Evolutionary conservation across 92 coral and sea anemone species (phyloP).

Genomic region (Bergia sp.): DNA sequence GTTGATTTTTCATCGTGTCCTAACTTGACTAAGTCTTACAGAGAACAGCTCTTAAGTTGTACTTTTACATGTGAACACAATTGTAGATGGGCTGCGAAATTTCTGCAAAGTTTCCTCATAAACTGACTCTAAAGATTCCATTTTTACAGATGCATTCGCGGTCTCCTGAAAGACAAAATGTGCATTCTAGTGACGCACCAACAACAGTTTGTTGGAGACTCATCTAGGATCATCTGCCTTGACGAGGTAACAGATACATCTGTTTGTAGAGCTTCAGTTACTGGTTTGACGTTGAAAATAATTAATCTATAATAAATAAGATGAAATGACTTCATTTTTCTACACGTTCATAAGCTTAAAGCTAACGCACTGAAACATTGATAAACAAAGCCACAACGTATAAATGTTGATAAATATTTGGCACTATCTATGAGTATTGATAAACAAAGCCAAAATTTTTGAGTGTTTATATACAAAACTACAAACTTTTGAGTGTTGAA

Average conservation of each 20-base stretch:
- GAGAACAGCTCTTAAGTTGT: too few species aligned
- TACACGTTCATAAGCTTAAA: neutral
- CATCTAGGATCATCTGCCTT: constrained; percentile 76
- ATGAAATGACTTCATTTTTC: neutral
- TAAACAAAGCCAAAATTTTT: neutral
- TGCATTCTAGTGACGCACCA: constrained; percentile 94
- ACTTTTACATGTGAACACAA: too few species aligned
- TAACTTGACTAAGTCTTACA: too few species aligned
- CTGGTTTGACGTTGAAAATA: neutral
- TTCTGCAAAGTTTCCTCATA: neutral
- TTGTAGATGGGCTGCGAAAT: neutral
- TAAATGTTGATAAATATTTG: neutral
- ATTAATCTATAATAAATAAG: neutral
- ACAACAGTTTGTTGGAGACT: constrained; percentile 83
- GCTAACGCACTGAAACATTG: neutral
- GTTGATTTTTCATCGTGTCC: too few species aligned
- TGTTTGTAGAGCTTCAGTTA: neutral
- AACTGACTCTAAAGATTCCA: neutral
- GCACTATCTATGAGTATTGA: too few species aligned
- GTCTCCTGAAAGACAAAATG: constrained; percentile 74
- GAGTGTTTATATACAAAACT: neutral
- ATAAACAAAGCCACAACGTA: too few species aligned
- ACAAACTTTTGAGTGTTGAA: neutral
- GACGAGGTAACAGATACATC: constrained; percentile 66
- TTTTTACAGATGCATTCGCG: constrained; percentile 77